phyloP scores from a whole-genome alignment of 1,140 invertebrate genomes.

The Nylanderia fulva region DNA sequence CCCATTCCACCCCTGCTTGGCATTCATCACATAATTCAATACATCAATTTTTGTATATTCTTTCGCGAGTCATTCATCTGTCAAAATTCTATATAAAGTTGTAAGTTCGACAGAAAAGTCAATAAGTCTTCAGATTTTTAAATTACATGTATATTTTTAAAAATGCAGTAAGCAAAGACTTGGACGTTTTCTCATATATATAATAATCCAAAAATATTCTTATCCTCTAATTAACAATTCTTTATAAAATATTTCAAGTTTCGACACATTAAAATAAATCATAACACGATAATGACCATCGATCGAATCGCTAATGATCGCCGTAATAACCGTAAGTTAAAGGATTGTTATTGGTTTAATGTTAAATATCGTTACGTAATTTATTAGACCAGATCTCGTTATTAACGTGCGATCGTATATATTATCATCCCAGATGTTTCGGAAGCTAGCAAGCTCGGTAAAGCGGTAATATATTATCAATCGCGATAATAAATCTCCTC shows the following conservation, averaged over 20 bases:
- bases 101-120: not conserved
- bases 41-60: not conserved
- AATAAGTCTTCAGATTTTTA: too few relatives aligned
- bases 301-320: conserved; percentile 34
- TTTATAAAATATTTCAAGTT: not conserved
- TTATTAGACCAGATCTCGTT: conserved; percentile 1
- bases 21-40: not conserved
- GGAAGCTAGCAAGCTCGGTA: not conserved
- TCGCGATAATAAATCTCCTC: conserved; percentile 40
- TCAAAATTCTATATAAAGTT: not conserved
- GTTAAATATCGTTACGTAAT: conserved; percentile 31
- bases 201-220: not conserved
- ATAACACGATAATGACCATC: conserved; percentile 25
- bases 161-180: not conserved
- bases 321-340: conserved; percentile 24
- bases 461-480: conserved; percentile 11
- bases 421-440: not conserved
- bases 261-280: conserved; percentile 6
- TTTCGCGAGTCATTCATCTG: not conserved
- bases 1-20: not conserved
- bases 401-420: not conserved
- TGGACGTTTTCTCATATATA: not conserved
- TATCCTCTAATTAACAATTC: not conserved
- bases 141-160: too few relatives aligned
- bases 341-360: conserved; percentile 36